Evolutionary conservation across 2,888 invertebrate species (phyloP), one percentile per base, ranked within the genome.

Genomic region (Nemurella pictetii): DNA sequence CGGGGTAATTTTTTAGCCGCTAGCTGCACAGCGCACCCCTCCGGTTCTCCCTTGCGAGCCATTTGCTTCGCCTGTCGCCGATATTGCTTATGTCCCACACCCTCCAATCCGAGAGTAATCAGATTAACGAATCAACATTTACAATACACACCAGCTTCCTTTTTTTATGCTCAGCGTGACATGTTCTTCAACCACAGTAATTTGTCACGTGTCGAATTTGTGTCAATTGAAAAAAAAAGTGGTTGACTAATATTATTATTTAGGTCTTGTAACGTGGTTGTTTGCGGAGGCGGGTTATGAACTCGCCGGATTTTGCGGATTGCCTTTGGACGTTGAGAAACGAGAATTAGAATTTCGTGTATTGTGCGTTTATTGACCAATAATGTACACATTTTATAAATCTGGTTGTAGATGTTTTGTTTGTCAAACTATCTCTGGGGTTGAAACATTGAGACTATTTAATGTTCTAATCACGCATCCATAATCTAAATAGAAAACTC

Each of bases 161-260:
- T 74, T 80, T 73, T 84, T 82, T 81, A 35, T 30, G 30, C 32
- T 74, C 35, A 82, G 81, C 27, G 80, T 82, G 84, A 82, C 84
- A 73, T 83, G 27, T 28, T 55, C 55, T 27, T 55, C 55, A 32
- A 85, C 85, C 85, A 35, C 85, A 83, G 78, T 83, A 28, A 80
- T 85, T 85, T 85, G 80, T 85, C 84, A 83, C 83, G 15, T 78
- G 84, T 85, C 85, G 78, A 85, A 83, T 85, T 85, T 80, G 80
- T 74, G 85, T 85, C 85, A 80, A 73, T 82, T 75, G 75, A 25
- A 75, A 75, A 35, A 55, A 55, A 55, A 55, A 55, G 55, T 55
- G 55, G 55, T 55, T 55, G 55, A 55, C 55, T 55, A 55, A 55
- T 55, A 55, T 55, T 55, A 55, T 55, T 55, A 55, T 55, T 55